Evolutionary conservation across 2,113 vertebrate species (phyloP).

Genomic region (Henicopernis longicauda): DNA sequence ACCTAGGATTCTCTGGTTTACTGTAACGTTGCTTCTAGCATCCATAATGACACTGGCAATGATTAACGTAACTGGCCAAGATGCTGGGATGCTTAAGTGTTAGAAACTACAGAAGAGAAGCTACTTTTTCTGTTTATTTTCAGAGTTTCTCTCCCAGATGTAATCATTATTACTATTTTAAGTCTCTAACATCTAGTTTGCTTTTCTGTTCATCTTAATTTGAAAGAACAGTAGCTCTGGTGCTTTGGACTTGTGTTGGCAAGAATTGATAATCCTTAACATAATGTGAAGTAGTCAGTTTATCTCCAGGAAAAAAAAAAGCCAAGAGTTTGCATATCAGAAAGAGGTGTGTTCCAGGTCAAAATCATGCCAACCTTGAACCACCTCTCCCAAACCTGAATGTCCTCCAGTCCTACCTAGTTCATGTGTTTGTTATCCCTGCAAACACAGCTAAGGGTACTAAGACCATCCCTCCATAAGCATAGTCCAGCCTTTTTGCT

Average conservation of each 20-base stretch:
- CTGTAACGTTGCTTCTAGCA: not conserved
- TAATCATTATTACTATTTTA: not conserved
- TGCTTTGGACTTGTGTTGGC: not conserved
- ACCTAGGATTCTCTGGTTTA: not conserved
- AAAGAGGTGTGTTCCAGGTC: not conserved
- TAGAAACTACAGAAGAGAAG: not conserved
- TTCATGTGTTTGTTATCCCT: not conserved
- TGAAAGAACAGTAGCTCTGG: not conserved
- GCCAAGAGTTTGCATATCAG: not conserved
- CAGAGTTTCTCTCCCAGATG: not conserved
- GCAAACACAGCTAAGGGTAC: not conserved
- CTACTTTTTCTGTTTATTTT: not conserved
- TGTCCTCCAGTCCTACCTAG: not conserved
- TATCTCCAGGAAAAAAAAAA: not conserved
- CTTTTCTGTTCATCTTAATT: not conserved
- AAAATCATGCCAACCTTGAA: not conserved
- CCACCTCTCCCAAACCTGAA: not conserved
- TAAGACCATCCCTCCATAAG: not conserved
- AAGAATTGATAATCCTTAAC: not conserved
- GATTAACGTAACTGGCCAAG: not conserved
- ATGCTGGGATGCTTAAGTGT: not conserved
- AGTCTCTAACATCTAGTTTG: not conserved
- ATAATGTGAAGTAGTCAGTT: not conserved
- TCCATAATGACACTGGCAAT: not conserved
- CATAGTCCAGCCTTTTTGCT: not conserved